Evolutionary conservation across 2,113 vertebrate species (phyloP).

Genomic region (Blennius ocellaris): DNA sequence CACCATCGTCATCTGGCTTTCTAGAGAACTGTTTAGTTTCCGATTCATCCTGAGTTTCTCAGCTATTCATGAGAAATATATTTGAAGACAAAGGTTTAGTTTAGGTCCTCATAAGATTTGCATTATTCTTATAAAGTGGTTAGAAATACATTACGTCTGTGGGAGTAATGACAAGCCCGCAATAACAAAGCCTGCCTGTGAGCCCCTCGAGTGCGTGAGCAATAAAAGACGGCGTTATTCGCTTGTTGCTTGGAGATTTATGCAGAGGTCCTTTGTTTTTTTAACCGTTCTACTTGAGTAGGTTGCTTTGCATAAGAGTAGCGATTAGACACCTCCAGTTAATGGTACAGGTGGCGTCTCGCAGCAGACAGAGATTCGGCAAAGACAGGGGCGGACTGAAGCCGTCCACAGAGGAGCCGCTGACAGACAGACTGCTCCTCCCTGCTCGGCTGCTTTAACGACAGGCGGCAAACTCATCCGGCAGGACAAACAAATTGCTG

Average conservation of each 20-base stretch:
- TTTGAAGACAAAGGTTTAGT: not conserved
- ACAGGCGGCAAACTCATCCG: constrained; percentile 44
- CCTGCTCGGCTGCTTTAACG: constrained; percentile 42
- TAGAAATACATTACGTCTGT: constrained; percentile 10
- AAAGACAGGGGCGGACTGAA: not conserved
- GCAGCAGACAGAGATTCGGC: constrained; percentile 1
- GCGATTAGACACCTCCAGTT: constrained; percentile 37
- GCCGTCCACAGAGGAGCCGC: not conserved
- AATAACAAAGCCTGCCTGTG: not conserved
- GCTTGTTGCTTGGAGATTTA: constrained; percentile 12
- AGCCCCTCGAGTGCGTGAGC: not conserved
- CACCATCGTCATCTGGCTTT: too few species aligned
- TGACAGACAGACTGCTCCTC: constrained; percentile 33
- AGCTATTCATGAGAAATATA: not conserved
- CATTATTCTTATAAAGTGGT: not conserved
- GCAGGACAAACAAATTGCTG: constrained; percentile 52
- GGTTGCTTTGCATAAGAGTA: constrained; percentile 28
- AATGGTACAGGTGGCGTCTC: constrained; percentile 21
- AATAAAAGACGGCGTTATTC: not conserved
- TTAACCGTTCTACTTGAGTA: constrained; percentile 13
- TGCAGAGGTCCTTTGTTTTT: constrained; percentile 12
- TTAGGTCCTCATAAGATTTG: not conserved
- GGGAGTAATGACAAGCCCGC: not conserved
- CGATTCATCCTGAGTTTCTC: not conserved
- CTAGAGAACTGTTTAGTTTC: not conserved